Evolutionary conservation across 2,113 vertebrate genomes (phyloP).

Genomic region (Poicephalus gulielmi): DNA sequence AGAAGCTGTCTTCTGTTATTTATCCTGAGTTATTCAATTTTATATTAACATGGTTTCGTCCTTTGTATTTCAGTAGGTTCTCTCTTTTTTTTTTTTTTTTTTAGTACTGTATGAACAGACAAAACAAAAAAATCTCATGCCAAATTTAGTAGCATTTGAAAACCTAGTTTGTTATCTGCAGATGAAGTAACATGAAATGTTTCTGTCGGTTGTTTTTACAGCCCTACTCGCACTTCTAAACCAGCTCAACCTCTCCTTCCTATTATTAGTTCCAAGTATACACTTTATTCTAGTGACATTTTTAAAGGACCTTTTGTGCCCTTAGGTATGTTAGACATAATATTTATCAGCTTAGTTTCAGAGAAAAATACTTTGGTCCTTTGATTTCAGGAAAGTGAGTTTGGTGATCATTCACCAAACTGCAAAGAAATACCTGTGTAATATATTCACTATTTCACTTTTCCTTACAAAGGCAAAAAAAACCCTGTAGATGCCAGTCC

Average conservation of each 20-base stretch:
- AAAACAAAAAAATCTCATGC: not conserved
- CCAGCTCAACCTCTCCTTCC: not conserved
- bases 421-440: not conserved
- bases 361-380: slow-evolving; percentile 29
- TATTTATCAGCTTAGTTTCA: slow-evolving; percentile 59
- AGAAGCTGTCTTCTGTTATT: not conserved
- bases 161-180: not conserved
- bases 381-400: slow-evolving; percentile 50
- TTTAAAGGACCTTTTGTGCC: slow-evolving; percentile 50
- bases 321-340: slow-evolving; percentile 43
- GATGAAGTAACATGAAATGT: not conserved
- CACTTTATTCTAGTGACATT: slow-evolving; percentile 25
- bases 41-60: not conserved
- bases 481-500: not conserved
- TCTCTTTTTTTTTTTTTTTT: not conserved
- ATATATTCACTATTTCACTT: slow-evolving; percentile 4
- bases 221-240: slow-evolving; percentile 21
- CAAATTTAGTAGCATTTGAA: not conserved
- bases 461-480: slow-evolving; percentile 2
- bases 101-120: not conserved
- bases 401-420: slow-evolving; percentile 45
- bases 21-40: not conserved
- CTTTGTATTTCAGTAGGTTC: not conserved
- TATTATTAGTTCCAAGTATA: slow-evolving; percentile 32
- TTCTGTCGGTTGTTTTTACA: slow-evolving; percentile 32